Evolutionary conservation across 2,113 vertebrate genomes (phyloP).

Genomic region (Mus pahari): DNA sequence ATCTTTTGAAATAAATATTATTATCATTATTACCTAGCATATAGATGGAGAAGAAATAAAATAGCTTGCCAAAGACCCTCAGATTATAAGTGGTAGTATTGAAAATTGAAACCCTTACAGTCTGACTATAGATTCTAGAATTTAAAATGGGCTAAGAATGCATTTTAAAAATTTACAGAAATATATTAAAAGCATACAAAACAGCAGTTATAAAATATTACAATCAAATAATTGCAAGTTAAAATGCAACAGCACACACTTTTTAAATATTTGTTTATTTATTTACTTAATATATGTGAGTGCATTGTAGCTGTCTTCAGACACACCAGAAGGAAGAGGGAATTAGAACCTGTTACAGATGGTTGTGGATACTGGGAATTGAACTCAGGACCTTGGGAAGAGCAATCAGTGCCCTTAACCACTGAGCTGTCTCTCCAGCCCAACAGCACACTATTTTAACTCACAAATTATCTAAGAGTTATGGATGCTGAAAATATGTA

Average conservation of each 20-base stretch:
- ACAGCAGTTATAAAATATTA: not conserved
- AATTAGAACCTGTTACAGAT: no score
- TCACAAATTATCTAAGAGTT: not conserved
- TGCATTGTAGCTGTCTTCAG: no score
- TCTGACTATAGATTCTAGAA: not conserved
- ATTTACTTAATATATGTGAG: no score
- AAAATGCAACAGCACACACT: not conserved
- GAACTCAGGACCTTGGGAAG: no score
- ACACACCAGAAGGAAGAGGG: no score
- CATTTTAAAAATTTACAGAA: not conserved
- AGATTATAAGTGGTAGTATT: not conserved
- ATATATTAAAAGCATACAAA: not conserved
- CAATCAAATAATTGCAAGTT: constrained; percentile 14
- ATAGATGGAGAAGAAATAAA: not conserved
- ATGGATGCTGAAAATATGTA: not conserved
- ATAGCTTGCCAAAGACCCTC: not conserved
- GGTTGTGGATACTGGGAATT: no score
- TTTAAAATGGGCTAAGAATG: constrained; percentile 19
- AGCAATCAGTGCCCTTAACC: no score
- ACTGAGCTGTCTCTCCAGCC: no score
- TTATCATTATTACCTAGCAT: not conserved
- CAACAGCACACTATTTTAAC: not conserved
- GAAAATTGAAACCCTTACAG: not conserved
- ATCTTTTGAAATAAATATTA: not conserved
- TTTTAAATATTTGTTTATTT: no score